Base-by-base conservation (phyloP, 1,140 invertebrate genomes). In the Nixonia krombeini region DNA sequence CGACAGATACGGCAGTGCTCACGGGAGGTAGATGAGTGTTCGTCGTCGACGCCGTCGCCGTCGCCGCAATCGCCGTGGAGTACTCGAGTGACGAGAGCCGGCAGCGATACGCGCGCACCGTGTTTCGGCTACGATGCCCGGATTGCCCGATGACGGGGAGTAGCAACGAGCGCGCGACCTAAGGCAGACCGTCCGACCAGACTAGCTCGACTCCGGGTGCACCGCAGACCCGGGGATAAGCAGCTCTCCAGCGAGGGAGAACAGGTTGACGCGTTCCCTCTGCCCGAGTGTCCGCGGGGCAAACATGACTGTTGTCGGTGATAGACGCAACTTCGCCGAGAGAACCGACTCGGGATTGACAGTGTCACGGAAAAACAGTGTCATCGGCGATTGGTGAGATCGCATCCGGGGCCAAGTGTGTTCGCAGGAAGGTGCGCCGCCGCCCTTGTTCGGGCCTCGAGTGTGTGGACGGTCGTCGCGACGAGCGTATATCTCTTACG, bases 1-100 rank as follows among this genome's bases (percentile, higher is more conserved):
- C 61, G 31, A 47, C 57, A 0, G n/a, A n/a, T n/a, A 46, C 61
- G 55, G 23, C 47, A 66, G 63, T 58, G 63, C 41, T 66, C 4
- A 53, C 37, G 61, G 50, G 52, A 53, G 62, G 52, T 65, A 18
- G 62, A 64, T 64, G 62, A 67, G 64, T 67, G 64, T 61, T 59
- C 35, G 38, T 50, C 23, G 31, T 56, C 21, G 28, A 25, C 28
- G 44, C 8, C 23, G 9, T 25, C 18, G 23, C 13, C 42, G 42
- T 26, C n/a, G 12, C 26, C 42, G n/a, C 12, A 1, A 23, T 26
- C n/a, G 16, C 12, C 5, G 38, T 49, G 17, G 49, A 52, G 1
- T 21, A 21, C 21, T 21, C 21, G 21, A 21, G 21, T 21, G 6
- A 21, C 21, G 21, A 53, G 63, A 45, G 63, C 29, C 6, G 2